These are phyloP conservation scores for Cynopterus brachyotis DNA, from an alignment of 2,113 vertebrate genomes.

Conservation along the genomic window DNA sequence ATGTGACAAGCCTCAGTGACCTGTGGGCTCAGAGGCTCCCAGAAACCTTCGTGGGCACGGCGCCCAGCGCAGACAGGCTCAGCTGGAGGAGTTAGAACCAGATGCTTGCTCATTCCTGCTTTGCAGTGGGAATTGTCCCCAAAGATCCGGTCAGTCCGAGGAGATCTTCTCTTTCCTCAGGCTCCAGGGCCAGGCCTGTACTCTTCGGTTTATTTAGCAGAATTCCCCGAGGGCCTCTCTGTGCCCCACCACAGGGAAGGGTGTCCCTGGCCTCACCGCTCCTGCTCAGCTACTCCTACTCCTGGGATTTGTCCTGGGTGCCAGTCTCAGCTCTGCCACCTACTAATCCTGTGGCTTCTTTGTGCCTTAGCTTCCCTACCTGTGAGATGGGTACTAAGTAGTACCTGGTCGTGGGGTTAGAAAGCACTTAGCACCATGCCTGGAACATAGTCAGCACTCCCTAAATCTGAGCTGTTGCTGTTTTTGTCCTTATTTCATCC, in stretches of 20 bases:
- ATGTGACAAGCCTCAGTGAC: not conserved
- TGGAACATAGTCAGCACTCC: fast-evolving
- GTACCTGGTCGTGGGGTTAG: not conserved
- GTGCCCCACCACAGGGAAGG: not conserved
- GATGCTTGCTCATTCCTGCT: fast-evolving
- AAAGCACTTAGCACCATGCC: not conserved
- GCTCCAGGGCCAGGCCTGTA: not conserved
- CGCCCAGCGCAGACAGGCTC: fast-evolving
- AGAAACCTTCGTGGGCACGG: fast-evolving
- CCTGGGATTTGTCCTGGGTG: not conserved
- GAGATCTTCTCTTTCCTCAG: not conserved
- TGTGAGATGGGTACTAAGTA: not conserved
- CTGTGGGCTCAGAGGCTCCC: no score
- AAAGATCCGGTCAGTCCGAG: not conserved
- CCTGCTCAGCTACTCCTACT: not conserved
- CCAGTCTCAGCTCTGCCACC: not conserved
- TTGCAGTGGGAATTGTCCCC: not conserved
- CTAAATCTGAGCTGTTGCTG: not conserved
- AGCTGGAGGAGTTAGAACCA: not conserved
- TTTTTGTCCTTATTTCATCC: not conserved
- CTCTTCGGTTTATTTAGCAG: not conserved
- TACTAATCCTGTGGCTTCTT: not conserved
- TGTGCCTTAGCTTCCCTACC: not conserved
- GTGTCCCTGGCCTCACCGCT: not conserved
- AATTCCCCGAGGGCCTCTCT: no score